phyloP scores from a whole-genome alignment of 64 coral and sea anemone species.

The Montipora efflorescens region DNA sequence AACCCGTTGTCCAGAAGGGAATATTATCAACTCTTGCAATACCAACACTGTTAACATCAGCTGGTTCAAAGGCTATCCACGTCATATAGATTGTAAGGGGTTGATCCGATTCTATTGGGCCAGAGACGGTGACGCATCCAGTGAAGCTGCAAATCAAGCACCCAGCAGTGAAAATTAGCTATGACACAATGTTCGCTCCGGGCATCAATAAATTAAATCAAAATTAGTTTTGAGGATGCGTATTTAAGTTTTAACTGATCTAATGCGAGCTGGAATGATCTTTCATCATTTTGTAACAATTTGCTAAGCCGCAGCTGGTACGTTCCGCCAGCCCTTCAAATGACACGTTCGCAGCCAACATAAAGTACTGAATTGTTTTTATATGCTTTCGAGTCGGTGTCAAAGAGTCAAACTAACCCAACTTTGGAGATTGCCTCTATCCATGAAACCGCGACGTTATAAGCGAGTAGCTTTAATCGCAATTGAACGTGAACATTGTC shows the following conservation, averaged over 20 bases:
- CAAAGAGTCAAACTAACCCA: not conserved
- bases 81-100: slow-evolving; percentile 27
- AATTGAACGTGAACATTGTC: not conserved
- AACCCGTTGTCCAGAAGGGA: slow-evolving; percentile 83
- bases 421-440: slow-evolving; percentile 61
- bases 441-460: slow-evolving; percentile 84
- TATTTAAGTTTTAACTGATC: no score
- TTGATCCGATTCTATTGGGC: slow-evolving; percentile 44
- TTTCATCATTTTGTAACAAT: no score
- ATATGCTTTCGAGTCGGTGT: no score
- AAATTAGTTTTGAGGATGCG: no score
- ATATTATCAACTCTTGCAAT: slow-evolving; percentile 44
- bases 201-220: not conserved
- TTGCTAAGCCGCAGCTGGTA: no score
- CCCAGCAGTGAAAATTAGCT: not conserved
- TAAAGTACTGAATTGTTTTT: no score
- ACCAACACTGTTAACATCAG: slow-evolving; percentile 27
- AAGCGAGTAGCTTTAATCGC: not conserved
- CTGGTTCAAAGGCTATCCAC: slow-evolving; percentile 65
- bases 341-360: no score
- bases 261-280: no score
- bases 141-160: slow-evolving; percentile 47
- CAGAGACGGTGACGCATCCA: slow-evolving; percentile 75
- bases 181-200: not conserved
- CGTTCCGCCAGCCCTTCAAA: no score